Conservation (phyloP, 2,888 invertebrate species). For the Ectropis crepuscularia region DNA sequence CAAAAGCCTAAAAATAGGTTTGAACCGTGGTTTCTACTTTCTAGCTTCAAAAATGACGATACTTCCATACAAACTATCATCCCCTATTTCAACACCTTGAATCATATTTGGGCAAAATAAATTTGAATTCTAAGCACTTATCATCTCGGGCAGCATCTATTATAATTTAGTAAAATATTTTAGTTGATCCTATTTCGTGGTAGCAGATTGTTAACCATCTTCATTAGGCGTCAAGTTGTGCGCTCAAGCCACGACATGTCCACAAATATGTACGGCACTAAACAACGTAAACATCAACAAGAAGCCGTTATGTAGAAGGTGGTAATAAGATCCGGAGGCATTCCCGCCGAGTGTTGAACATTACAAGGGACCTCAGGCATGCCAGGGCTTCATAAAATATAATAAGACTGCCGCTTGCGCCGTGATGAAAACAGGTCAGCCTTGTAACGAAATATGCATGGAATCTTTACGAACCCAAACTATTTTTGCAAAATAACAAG, state of each 20-base stretch:
- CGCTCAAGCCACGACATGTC: constrained; percentile 20
- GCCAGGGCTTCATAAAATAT: constrained; percentile 77
- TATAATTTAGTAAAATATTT: background rate
- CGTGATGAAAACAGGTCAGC: constrained; percentile 65
- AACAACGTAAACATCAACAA: constrained; percentile 57
- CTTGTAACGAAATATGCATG: constrained; percentile 35
- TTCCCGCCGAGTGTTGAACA: constrained; percentile 64
- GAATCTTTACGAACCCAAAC: constrained; percentile 26
- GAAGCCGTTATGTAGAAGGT: constrained; percentile 58
- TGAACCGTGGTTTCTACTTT: no score
- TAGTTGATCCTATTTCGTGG: background rate
- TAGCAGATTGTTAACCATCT: constrained; percentile 14
- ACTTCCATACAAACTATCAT: no score
- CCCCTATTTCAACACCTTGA: no score
- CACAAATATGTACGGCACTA: constrained; percentile 36
- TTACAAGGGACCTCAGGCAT: constrained; percentile 68
- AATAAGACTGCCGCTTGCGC: constrained; percentile 69
- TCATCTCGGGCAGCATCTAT: background rate
- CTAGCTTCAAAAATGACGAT: no score
- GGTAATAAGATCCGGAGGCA: constrained; percentile 70
- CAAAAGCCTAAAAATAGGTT: no score
- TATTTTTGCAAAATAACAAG: constrained; percentile 24
- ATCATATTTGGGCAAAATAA: no score
- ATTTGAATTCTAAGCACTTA: no score
- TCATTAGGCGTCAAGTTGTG: constrained; percentile 32